phyloP scores from a whole-genome alignment of 1,140 invertebrate species.

The Schlechtendalia chinensis region DNA sequence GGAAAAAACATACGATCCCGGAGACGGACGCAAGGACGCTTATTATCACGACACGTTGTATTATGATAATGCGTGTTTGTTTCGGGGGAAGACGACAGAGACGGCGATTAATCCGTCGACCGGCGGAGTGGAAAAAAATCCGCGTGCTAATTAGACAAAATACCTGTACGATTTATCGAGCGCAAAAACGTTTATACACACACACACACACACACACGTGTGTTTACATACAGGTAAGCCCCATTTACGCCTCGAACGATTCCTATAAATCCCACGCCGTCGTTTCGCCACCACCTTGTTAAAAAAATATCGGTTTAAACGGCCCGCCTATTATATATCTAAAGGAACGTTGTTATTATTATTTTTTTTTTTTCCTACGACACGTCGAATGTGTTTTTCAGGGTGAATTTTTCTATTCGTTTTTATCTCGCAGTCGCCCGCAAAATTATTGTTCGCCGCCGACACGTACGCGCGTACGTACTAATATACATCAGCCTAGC shows the following conservation, averaged over 20 bases:
- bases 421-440: no score
- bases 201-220: not conserved
- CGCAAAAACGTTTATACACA: not conserved
- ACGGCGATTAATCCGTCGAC: no score
- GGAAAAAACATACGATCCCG: not conserved
- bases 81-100: not conserved
- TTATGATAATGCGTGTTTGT: not conserved
- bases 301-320: not conserved
- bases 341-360: no score
- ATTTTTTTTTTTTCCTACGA: no score
- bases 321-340: no score
- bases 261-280: not conserved
- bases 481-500: not conserved
- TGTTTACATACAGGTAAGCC: not conserved
- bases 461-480: no score
- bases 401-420: not conserved
- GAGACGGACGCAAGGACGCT: not conserved
- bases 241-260: not conserved
- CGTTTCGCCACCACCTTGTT: not conserved
- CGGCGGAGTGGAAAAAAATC: not conserved
- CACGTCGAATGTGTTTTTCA: not conserved
- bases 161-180: not conserved
- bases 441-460: conserved; percentile 3
- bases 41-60: not conserved
- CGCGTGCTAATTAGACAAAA: conserved; percentile 15